These are phyloP conservation scores for Phoronis australis DNA, from an alignment of 2,888 invertebrate species.

Conservation along the genomic window DNA sequence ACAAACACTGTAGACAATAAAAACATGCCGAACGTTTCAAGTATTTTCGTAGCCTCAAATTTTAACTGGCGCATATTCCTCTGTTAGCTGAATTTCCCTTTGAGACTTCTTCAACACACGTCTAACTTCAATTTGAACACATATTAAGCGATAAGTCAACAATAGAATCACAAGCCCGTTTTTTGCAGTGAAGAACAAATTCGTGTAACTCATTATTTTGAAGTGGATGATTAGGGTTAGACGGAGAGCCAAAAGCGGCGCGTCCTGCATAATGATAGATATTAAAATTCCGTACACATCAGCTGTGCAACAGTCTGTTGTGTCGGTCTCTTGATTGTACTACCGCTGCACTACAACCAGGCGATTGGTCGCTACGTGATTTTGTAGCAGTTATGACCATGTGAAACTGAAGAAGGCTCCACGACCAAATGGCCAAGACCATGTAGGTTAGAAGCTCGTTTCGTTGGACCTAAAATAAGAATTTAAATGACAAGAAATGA, in stretches of 20 bases:
- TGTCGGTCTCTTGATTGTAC: neutral
- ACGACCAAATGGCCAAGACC: conserved; percentile 84
- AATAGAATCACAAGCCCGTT: conserved; percentile 82
- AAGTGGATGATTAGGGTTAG: conserved; percentile 79
- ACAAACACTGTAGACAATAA: too few species aligned
- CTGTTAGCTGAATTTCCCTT: too few species aligned
- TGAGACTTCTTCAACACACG: too few species aligned
- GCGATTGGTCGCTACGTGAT: conserved; percentile 42
- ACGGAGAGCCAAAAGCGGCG: conserved; percentile 80
- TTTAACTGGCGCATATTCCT: too few species aligned
- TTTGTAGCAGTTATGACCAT: conserved; percentile 82
- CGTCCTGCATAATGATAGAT: conserved; percentile 78
- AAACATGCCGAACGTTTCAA: too few species aligned
- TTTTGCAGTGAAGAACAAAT: conserved; percentile 93
- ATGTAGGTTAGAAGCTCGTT: conserved; percentile 76
- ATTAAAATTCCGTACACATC: conserved; percentile 80
- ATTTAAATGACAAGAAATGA: too few species aligned
- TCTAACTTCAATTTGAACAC: conserved; percentile 28
- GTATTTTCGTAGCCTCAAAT: too few species aligned
- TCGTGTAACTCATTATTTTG: conserved; percentile 88
- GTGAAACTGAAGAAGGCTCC: conserved; percentile 90
- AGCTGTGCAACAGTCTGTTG: conserved; percentile 68
- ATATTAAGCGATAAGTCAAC: conserved; percentile 71
- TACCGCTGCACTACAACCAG: conserved; percentile 54
- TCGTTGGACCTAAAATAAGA: conserved; percentile 47